Evolutionary conservation across 1,140 invertebrate species (phyloP), one percentile per base, ranked within the genome.

Genomic region (Lethrus apterus): DNA sequence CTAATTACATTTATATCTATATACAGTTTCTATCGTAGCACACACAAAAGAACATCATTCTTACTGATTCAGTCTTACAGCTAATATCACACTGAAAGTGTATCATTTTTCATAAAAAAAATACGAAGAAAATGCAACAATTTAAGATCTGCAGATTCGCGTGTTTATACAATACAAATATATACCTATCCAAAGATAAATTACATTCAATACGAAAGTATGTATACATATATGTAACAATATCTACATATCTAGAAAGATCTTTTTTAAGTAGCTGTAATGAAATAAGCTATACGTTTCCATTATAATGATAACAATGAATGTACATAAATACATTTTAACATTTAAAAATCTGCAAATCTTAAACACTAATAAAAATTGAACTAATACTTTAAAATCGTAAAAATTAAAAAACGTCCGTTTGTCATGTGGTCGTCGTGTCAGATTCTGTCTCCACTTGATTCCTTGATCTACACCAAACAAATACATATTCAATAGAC

Each of bases 401-500:
- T n/a, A n/a, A n/a, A n/a, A n/a, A 13, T 40, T 24, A 47, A 24
- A 47, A 23, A 14, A 23, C 44, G 10, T 52, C 49, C 31, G 57
- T 63, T 61, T 63, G 62, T 64, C 62, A 64, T 56, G 61, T 62
- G 44, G 56, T 63, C 20, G 56, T 42, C 3, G 50, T 53, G 20
- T 53, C 43, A 7, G 46, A 48, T 29, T 51, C 44, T 26, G 31
- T 40, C 24, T 50, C 45, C 14, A 11, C 17, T 20, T 45, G 14
- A 24, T 33, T 45, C 40, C 35, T 29, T 11, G 26, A 29, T 31
- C 11, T 45, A 21, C 15, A 32, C 43, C 42, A 45, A 15, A 20
- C 26, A 15, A 78, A 58, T 29, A 72, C 64, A 58, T 80, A 83
- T 57, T 86, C 83, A 21, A 82, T 67, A 32, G 69, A 65, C 83